Evolutionary conservation across 2,113 vertebrate species (phyloP), one percentile per base, ranked within the genome.

Genomic region (Glaucomys volans): DNA sequence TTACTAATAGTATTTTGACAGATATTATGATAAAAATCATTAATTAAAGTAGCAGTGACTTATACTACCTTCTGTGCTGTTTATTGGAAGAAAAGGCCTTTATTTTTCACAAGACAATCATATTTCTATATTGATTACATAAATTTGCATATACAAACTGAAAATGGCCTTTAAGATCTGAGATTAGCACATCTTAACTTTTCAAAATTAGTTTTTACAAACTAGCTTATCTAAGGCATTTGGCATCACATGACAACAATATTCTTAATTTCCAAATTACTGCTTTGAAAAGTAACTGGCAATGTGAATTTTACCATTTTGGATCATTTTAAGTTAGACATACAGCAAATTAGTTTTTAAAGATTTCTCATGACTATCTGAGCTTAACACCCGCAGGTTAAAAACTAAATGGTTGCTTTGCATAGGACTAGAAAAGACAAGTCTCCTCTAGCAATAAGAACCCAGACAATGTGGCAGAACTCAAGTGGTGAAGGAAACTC

Each of bases 11-110:
- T 75, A n/a, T 86, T 93, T 88, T 81, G 8, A 87, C 42, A 79
- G 30, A 44, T 74, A 84, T 95, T 79, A 90, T 57, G 67, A 87
- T 84, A 97, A 93, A 97, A 90, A 77, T 40, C 20, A 87, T 64
- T 69, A 91, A 95, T 69, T 80, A 93, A 92, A 69, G 5, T 44
- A 93, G 35, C 17, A 69, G 7, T 57, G 64, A 22, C n/a, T 77
- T 28, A 35, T 52, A 75, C 20, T 79, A 93, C 8, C 40, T 16
- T 79, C 7, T 90, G 9, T 80, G 14, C 32, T 69, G 62, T 83
- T 69, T 69, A 84, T 5, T n/a, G 35, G 42, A 52, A 94, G 40
- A 85, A 76, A 76, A 96, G 13, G 30, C 11, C 72, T 94, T 76
- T 69, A 74, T 83, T 95, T 92, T 82, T 16, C 13, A 77, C 8